Percentiles rank a stretch among this genome's conserved stretches.
Evolutionary conservation across 1,140 invertebrate genomes (phyloP).

Genomic region (Nebria ingens): DNA sequence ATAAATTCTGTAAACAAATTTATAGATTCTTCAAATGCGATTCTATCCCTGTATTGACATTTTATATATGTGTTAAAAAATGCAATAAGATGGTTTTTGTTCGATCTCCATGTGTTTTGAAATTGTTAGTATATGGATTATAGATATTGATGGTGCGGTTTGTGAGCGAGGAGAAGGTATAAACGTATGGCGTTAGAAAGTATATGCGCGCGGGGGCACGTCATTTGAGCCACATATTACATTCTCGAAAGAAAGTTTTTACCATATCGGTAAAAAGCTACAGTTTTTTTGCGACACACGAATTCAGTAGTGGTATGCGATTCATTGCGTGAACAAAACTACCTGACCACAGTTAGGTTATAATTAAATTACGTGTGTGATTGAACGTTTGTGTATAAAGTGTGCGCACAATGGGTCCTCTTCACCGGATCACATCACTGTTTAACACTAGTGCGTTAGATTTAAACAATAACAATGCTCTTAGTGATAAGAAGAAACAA

Average conservation of each 20-base stretch:
- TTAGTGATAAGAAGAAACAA: slow-evolving; percentile 17
- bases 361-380: not conserved
- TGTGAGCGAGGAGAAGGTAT: too few species aligned
- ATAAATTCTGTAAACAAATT: too few species aligned
- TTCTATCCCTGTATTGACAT: too few species aligned
- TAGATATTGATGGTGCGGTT: too few species aligned
- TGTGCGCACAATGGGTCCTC: slow-evolving; percentile 17
- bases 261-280: not conserved
- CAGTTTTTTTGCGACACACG: not conserved
- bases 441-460: slow-evolving; percentile 16
- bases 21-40: too few species aligned
- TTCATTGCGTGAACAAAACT: not conserved
- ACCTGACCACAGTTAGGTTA: not conserved
- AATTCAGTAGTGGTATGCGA: slow-evolving; percentile 4
- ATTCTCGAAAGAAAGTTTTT: slow-evolving; percentile 4
- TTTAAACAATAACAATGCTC: slow-evolving; percentile 13
- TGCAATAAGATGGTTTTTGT: too few species aligned
- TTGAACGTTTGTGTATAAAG: not conserved
- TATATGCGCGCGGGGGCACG: not conserved
- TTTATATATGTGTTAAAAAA: too few species aligned
- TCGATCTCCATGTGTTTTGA: too few species aligned
- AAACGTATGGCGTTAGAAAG: slow-evolving; percentile 2
- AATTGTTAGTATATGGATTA: too few species aligned
- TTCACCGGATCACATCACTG: slow-evolving; percentile 17
- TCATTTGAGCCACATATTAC: not conserved